Conservation (phyloP, 2,797 vertebrate genomes). For the Eptatretus atami region DNA sequence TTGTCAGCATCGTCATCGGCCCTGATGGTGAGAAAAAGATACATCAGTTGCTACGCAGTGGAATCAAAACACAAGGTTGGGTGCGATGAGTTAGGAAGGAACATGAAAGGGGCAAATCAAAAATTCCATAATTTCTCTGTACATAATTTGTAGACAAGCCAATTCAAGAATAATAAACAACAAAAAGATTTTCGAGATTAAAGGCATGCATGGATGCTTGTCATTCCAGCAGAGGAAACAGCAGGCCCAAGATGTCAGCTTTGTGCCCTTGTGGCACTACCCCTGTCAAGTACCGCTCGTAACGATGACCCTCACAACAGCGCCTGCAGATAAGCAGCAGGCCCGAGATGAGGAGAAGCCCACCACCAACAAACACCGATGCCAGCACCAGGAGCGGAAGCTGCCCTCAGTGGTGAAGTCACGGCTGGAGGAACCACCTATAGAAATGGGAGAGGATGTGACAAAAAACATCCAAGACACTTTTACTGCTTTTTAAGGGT, state of each 20-base stretch:
- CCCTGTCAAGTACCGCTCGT: constrained; percentile 11
- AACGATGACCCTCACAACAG: constrained; percentile 29
- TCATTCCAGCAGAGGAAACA: background rate
- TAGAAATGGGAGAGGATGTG: background rate
- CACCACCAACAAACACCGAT: constrained; percentile 47
- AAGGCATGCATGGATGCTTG: background rate
- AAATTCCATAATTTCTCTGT: too few species aligned
- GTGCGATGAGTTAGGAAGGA: too few species aligned
- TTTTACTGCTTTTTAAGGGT: too few species aligned
- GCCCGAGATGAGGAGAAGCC: constrained; percentile 33
- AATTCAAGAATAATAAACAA: background rate
- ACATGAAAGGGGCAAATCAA: too few species aligned
- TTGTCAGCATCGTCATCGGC: constrained; percentile 58
- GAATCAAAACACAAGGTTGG: too few species aligned
- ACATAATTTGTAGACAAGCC: background rate
- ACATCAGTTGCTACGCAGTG: too few species aligned
- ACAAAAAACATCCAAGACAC: background rate
- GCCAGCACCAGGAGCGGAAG: constrained; percentile 43
- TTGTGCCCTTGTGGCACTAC: too few species aligned
- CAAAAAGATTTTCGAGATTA: background rate
- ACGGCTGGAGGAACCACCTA: constrained; percentile 12
- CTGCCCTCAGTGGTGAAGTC: constrained; percentile 23
- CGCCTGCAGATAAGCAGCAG: constrained; percentile 39
- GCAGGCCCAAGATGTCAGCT: background rate
- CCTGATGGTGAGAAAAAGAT: constrained; percentile 14